Conservation (phyloP, 2,888 invertebrate species). For the Dynastes maya region DNA sequence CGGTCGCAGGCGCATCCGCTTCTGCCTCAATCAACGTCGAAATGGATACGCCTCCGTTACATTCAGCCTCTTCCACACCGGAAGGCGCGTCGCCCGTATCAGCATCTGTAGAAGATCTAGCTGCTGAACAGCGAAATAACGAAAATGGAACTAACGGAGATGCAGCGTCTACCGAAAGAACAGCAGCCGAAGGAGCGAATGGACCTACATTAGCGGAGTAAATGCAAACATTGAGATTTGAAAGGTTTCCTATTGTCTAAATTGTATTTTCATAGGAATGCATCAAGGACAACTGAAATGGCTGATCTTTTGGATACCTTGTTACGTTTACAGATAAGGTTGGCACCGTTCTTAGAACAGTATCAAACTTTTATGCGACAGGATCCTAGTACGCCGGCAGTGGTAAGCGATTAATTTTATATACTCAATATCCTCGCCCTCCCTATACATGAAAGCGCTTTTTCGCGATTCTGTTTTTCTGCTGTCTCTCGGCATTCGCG, state of each 20-base stretch:
- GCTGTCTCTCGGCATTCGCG: too few relatives aligned
- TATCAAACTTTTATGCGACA: conserved; percentile 76
- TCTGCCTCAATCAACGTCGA: conserved; percentile 40
- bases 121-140: conserved; percentile 58
- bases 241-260: neutral
- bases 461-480: too few relatives aligned
- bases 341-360: conserved; percentile 79
- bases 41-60: conserved; percentile 55
- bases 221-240: conserved; percentile 29
- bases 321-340: conserved; percentile 73
- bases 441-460: too few relatives aligned
- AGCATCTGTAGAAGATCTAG: conserved; percentile 62
- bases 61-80: conserved; percentile 62
- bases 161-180: conserved; percentile 33
- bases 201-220: conserved; percentile 57
- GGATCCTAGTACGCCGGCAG: conserved; percentile 73
- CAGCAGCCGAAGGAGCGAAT: conserved; percentile 45
- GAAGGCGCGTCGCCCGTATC: conserved; percentile 62
- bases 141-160: conserved; percentile 48
- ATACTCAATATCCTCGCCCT: neutral
- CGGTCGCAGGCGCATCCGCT: neutral
- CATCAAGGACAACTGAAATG: conserved; percentile 72
- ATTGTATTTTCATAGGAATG: conserved; percentile 57
- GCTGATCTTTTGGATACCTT: conserved; percentile 74
- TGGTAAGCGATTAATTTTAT: conserved; percentile 61